Base-by-base conservation (phyloP, 1,140 invertebrate species). In the Diplogasteroides magnus region DNA sequence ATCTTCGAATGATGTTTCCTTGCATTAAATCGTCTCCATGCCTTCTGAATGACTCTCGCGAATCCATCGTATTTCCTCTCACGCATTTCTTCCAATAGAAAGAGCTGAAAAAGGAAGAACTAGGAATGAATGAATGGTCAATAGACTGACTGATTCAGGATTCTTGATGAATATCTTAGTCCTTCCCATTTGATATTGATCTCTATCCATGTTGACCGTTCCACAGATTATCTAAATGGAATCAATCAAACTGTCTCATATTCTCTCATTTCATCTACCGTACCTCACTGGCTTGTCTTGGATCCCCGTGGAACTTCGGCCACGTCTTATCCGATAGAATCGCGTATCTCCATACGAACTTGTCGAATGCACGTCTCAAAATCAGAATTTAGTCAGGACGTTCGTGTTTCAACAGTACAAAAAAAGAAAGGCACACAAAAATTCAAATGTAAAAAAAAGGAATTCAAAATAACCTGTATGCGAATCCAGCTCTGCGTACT, bases 111-210 rank as follows among this genome's bases (percentile, higher is more conserved):
- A 32, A 23, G 1, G 1, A 69, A 1, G 31, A 31, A 37, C 32
- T 23, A n/a, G 3, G 14, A 37, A 14, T 15, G 25, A 55, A 6
- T 70, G 6, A 15, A 74, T 1, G n/a, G 32, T 27, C 48, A 63
- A 59, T 37, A 32, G 67, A 82, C 86, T 86, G 82, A 90, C 89
- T 59, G 87, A 90, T 85, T 90, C 89, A 15, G 89, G 89, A 65
- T 89, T 89, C 82, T 90, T 90, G 61, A 91, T 87, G 76, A 91
- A 91, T 15, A 91, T 85, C 84, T 91, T 91, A 0, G 88, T 87
- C 69, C 85, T 86, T 14, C 90, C 90, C 14, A 90, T 83, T 77
- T 91, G 89, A 77, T 87, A 91, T 76, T 91, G 89, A n/a, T 86
- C 85, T 6, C 68, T 75, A 56, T 89, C 88, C 79, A 91, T 88